Percentiles rank a stretch among this genome's conserved stretches.
Conservation (phyloP, 2,113 vertebrate genomes). For the Procavia capensis region DNA sequence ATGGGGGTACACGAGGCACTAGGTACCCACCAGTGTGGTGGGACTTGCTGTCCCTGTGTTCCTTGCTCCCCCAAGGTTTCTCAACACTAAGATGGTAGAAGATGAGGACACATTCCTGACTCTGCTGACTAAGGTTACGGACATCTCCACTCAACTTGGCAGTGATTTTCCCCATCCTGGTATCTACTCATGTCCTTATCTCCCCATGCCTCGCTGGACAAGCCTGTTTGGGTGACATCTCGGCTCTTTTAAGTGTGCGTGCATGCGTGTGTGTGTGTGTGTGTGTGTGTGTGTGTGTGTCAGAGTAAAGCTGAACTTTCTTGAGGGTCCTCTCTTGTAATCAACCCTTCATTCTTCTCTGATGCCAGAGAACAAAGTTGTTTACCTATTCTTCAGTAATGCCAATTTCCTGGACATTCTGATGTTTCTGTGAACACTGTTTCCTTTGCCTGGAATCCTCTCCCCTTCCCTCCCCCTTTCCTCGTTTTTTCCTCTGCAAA, state of each 20-base stretch:
- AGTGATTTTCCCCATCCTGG: background rate
- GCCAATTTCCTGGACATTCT: background rate
- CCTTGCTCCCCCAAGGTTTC: background rate
- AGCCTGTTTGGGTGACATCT: background rate
- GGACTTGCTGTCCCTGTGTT: background rate
- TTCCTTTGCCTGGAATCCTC: background rate
- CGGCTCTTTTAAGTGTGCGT: background rate
- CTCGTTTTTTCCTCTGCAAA: background rate
- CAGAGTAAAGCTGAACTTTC: background rate
- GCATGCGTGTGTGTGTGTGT: background rate
- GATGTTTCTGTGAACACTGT: background rate
- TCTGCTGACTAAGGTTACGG: accelerated
- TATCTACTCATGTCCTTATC: background rate
- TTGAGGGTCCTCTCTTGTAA: background rate
- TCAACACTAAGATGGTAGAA: background rate
- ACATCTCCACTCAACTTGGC: background rate
- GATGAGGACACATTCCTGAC: background rate
- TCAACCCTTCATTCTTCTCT: background rate
- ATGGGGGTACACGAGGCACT: accelerated
- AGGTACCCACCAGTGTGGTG: background rate
- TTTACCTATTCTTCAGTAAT: background rate
- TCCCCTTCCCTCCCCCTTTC: no score
- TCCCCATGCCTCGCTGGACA: accelerated
- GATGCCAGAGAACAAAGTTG: background rate
- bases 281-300: background rate